Base-by-base conservation (phyloP, 2,888 invertebrate species). In the Electrophaes corylata region DNA sequence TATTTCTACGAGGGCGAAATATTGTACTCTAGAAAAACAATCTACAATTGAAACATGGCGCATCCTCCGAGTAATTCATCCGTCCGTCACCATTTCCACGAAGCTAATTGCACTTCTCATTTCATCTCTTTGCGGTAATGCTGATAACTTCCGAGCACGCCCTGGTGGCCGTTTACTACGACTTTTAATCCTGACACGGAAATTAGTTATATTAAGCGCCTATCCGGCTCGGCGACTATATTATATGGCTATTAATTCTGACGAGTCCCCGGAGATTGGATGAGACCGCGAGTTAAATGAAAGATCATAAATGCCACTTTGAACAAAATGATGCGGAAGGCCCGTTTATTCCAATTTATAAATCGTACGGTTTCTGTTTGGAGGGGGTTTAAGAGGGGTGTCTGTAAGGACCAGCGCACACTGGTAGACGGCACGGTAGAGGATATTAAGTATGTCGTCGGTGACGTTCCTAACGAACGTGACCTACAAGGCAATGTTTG, bases 171-270 rank as follows among this genome's bases (percentile, higher is more conserved):
- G 79, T 84, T 86, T 84, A 79, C 83, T 82, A 85, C 79, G 80
- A 81, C 78, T 81, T 85, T 83, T 84, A 84, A 86, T 83, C 79
- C 79, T 71, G 77, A 79, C 79, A 72, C 76, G 79, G 79, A 84
- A 83, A 86, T 86, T 83, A 83, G 79, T 81, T 83, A 76, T 76
- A 81, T 81, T 81, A 77, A 67, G 71, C 72, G 69, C 78, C 75
- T 78, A 79, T 79, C 75, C 73, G 72, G 65, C 61, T 65, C 71
- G 68, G 60, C 69, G 71, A 69, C 73, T 76, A 68, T 75, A 78
- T 79, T 79, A 77, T 81, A 77, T 75, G 76, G 75, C 70, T 78
- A 79, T 79, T 82, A 81, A 78, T 71, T 77, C 69, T 69, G 72
- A 72, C 67, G 68, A 76, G 70, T 64, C 66, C 69, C 73, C 59